phyloP scores from a whole-genome alignment of 2,113 vertebrate genomes.

The Anoplopoma fimbria region DNA sequence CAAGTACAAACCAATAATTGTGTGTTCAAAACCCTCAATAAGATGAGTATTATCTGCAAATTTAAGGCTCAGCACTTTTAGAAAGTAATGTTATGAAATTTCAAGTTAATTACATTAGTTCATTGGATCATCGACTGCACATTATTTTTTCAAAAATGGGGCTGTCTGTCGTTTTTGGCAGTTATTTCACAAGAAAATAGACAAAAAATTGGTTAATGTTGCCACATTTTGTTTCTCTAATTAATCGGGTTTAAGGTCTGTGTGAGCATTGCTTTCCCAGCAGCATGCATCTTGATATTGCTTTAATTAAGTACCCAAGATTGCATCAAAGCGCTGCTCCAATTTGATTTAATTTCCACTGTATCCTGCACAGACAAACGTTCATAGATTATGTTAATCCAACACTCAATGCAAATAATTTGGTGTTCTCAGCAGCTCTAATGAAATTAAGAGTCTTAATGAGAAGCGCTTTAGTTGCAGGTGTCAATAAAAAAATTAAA shows the following conservation, averaged over 20 bases:
- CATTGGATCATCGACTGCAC: not conserved
- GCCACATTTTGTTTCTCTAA: not conserved
- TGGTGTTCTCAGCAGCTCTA: constrained; percentile 32
- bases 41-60: not conserved
- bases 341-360: constrained; percentile 66
- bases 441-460: constrained; percentile 45
- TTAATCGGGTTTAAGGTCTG: not conserved
- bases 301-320: constrained; percentile 71
- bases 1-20: constrained; percentile 46
- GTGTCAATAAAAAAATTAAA: constrained; percentile 28
- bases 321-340: constrained; percentile 65
- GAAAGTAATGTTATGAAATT: not conserved
- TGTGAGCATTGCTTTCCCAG: constrained; percentile 18
- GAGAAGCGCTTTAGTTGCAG: constrained; percentile 21
- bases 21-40: constrained; percentile 50
- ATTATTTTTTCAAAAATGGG: not conserved
- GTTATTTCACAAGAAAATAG: not conserved
- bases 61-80: constrained; percentile 4
- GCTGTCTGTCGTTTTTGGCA: not conserved
- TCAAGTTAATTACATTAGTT: not conserved
- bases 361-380: constrained; percentile 58
- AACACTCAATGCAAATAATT: constrained; percentile 24
- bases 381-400: constrained; percentile 51
- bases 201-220: not conserved
- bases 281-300: constrained; percentile 21